Conservation (phyloP, 2,113 vertebrate genomes). For the Ptilonorhynchus violaceus region DNA sequence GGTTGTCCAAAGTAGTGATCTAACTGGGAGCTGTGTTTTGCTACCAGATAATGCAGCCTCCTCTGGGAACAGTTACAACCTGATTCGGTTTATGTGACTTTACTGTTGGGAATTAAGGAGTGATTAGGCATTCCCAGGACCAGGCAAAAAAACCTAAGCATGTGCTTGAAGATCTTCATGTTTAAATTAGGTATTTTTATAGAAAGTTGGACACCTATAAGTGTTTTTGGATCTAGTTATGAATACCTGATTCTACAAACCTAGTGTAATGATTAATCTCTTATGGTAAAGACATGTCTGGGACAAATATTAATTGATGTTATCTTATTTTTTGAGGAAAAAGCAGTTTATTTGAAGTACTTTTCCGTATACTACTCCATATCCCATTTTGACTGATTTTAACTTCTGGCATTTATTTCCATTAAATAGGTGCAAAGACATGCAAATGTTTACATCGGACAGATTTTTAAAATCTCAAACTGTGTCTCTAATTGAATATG, state of each 20-base stretch:
- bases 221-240: background rate
- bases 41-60: background rate
- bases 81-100: background rate
- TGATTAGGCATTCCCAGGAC: background rate
- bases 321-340: background rate
- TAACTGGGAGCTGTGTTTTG: background rate
- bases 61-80: background rate
- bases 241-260: background rate
- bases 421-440: background rate
- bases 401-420: background rate
- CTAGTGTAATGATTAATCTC: background rate
- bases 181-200: background rate
- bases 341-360: background rate
- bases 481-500: background rate
- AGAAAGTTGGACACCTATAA: background rate
- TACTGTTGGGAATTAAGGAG: background rate
- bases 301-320: background rate
- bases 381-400: background rate
- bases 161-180: background rate
- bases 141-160: background rate
- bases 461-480: background rate
- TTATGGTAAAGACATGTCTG: background rate
- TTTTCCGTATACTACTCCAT: background rate
- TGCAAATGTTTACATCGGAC: background rate
- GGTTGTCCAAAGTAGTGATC: background rate